A percentile compares a stretch with the other conserved stretches of the same genome.
These are phyloP conservation scores for Eledona agricola DNA, from an alignment of 2,888 invertebrate species.

Conservation along the genomic window DNA sequence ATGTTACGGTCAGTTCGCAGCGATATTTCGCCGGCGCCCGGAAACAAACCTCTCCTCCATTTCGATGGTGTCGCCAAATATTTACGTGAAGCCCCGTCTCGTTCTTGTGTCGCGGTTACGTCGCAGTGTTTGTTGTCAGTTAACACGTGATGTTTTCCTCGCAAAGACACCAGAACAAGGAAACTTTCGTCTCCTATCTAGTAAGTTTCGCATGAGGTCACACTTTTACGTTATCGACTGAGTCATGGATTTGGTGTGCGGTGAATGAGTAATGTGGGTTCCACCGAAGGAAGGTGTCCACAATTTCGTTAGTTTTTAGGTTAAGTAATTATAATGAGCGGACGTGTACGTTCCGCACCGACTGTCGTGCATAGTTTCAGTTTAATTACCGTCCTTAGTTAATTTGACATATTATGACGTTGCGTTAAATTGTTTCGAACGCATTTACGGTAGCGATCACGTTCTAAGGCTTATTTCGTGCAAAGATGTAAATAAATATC, in stretches of 20 bases:
- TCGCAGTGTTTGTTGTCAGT: conserved; percentile 25
- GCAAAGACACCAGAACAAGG: conserved; percentile 35
- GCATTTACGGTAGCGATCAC: too few relatives aligned
- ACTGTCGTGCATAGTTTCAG: conserved; percentile 16
- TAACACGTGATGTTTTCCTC: conserved; percentile 34
- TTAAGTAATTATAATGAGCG: conserved; percentile 12
- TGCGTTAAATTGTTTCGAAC: too few relatives aligned
- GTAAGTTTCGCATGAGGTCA: conserved; percentile 34
- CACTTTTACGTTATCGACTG: conserved; percentile 4
- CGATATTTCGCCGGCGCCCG: conserved; percentile 18
- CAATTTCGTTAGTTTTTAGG: conserved; percentile 14
- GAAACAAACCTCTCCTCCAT: conserved; percentile 21
- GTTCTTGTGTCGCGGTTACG: conserved; percentile 10
- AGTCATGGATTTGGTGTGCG: conserved; percentile 1
- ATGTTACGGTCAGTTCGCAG: conserved; percentile 29
- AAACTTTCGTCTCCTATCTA: conserved; percentile 36
- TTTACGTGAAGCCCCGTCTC: conserved; percentile 11
- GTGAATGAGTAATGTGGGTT: conserved; percentile 1
- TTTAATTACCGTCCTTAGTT: conserved; percentile 18
- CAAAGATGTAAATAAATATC: conserved; percentile 11
- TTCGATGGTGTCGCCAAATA: conserved; percentile 14
- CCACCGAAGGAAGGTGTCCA: background rate
- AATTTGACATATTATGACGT: conserved; percentile 8
- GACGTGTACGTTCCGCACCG: conserved; percentile 26
- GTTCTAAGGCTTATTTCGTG: background rate